phyloP scores from a whole-genome alignment of 2,113 vertebrate species.

The Cinclus cinclus region DNA sequence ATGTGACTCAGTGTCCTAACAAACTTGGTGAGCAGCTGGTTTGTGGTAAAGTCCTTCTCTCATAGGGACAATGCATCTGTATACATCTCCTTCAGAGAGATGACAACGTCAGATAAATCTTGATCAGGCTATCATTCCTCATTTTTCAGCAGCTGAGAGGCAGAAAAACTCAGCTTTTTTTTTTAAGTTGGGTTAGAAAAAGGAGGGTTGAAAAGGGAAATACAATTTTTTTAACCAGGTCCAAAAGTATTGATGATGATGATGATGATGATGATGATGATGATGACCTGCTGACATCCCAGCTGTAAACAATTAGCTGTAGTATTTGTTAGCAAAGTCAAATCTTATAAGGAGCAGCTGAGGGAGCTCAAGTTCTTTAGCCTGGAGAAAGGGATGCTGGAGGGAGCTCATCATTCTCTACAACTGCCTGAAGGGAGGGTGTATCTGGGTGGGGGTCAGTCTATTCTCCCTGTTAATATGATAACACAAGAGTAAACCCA shows the following conservation, averaged over 20 bases:
- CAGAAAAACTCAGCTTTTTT: neutral
- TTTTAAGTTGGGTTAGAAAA: neutral
- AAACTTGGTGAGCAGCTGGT: neutral
- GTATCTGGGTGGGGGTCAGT: neutral
- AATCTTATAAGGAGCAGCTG: neutral
- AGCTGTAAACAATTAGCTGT: neutral
- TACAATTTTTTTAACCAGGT: neutral
- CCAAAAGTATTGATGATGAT: neutral
- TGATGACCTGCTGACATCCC: neutral
- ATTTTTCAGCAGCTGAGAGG: neutral
- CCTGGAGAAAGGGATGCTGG: neutral
- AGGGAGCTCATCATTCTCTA: neutral
- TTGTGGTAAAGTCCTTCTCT: neutral
- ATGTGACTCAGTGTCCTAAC: neutral
- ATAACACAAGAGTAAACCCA: neutral
- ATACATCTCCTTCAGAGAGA: neutral
- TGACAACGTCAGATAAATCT: neutral
- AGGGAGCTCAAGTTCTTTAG: neutral
- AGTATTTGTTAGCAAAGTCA: neutral
- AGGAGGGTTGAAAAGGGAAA: neutral
- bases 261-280: neutral
- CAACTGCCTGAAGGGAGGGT: neutral
- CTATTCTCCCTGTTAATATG: neutral
- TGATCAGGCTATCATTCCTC: neutral
- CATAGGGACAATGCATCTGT: neutral